These are phyloP conservation scores for Cyanoramphus novaezelandiae DNA, from an alignment of 2,113 vertebrate genomes.

Conservation along the genomic window DNA sequence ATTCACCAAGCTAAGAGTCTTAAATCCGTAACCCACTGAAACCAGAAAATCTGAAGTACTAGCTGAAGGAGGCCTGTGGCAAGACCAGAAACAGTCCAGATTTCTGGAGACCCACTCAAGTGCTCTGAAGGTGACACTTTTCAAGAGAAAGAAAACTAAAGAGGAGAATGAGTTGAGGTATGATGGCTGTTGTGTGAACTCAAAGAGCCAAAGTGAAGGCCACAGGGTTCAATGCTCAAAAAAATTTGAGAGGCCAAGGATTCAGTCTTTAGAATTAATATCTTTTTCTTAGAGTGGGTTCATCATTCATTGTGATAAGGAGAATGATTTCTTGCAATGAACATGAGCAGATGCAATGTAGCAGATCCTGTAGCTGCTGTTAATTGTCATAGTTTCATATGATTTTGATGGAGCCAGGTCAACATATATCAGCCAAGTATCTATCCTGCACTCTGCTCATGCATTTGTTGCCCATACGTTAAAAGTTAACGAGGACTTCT, in stretches of 20 bases:
- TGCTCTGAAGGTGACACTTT: background rate
- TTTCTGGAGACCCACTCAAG: background rate
- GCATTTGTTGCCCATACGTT: background rate
- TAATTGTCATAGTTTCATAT: background rate
- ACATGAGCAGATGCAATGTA: background rate
- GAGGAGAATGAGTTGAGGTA: background rate
- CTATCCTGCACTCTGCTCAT: background rate
- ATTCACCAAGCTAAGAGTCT: background rate
- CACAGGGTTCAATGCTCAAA: background rate
- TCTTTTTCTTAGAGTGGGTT: background rate
- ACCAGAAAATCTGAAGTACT: background rate
- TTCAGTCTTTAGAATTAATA: background rate
- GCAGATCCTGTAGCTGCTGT: background rate
- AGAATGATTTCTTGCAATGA: background rate
- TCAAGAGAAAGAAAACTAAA: background rate
- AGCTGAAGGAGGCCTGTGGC: background rate
- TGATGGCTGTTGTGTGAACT: background rate
- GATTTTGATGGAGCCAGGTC: background rate
- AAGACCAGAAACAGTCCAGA: background rate
- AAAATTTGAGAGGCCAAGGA: background rate
- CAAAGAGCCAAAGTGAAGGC: background rate
- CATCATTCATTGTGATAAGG: background rate
- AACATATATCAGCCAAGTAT: background rate
- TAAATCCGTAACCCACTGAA: background rate
- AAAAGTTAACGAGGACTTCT: background rate